Base-by-base conservation (phyloP, 2,888 invertebrate genomes). In the Drosophila basisetae region DNA sequence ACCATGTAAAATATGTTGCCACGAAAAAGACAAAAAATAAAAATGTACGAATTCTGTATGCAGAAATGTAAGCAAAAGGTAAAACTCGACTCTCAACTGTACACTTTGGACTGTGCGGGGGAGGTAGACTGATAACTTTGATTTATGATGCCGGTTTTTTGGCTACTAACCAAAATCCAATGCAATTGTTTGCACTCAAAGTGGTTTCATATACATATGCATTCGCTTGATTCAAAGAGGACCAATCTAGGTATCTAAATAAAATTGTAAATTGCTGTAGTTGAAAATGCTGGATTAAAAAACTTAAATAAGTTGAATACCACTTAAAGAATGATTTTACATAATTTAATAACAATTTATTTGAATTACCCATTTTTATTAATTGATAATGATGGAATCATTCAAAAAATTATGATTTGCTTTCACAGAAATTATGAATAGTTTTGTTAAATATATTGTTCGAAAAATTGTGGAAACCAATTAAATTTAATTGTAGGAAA, bases 1-100 rank as follows among this genome's bases (percentile, higher is more conserved):
- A 70, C 55, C 72, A 78, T 66, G 79, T 77, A 75, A 81, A 89
- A 81, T 79, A 76, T 79, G 76, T 50, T 74, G 61, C 52, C 37
- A 31, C 50, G 22, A 31, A 60, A 25, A 33, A 33, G 9, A 16
- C 9, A 31, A 43, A 56, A 59, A 25, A 28, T 3, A 5, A 39
- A 30, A 55, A 35, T 39, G 13, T 16, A 41, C 28, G 13, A 35
- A 31, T 63, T 52, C 37, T 62, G 37, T 5, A 47, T 60, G 56
- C 66, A 54, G 52, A 75, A 68, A 68, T 69, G 64, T 56, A 82
- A 71, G 59, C 60, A 52, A 54, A 65, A 37, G 25, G 33, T 56
- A 63, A 60, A 69, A 49, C 41, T 33, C 43, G 39, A 60, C 35
- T 39, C 25, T 25, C 6, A 33, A 53, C 39, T 55, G n/a, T 49